Base-by-base conservation (phyloP, 2,888 invertebrate species). In the Megastigmus dorsalis region DNA sequence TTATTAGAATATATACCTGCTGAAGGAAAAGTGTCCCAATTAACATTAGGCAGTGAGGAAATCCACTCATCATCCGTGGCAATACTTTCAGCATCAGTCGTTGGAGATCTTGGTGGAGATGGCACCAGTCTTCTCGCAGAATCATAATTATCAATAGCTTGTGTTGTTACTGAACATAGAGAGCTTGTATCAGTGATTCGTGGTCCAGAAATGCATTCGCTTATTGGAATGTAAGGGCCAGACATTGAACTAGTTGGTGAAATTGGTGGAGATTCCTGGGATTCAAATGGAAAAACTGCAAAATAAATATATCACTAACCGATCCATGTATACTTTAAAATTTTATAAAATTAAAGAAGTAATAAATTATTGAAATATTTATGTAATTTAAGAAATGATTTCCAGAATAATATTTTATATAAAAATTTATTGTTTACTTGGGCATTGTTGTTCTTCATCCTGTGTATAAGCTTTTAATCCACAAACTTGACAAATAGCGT, bases 401-500 rank as follows among this genome's bases (percentile, higher is more conserved):
- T n/a, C 15, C 26, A 55, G 9, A 30, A 45, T 33, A 33, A 18
- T 38, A n/a, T n/a, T n/a, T n/a, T n/a, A n/a, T n/a, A n/a, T n/a
- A n/a, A 30, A 45, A 63, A 18, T 54, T 6, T 13, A 15, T 20
- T 5, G 13, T 33, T 78, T 83, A 88, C 85, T 88, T 83, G 84
- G 85, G 86, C 89, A 84, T 67, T 84, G 85, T 63, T 86, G 86
- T 26, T 88, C 88, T 69, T 90, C 89, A 71, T 92, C 90, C 72
- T 92, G 92, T 10, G 92, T 92, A 7, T 92, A 92, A 1, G 95
- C 92, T 84, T 95, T 93, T 75, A 97, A 89, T 57, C 96, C 95
- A 88, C 97, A 98, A 48, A 97, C 96, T 88, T 94, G 93, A 88
- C 98, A 98, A 80, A 98, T 95, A 75, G 95, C 95, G 84, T 95